Evolutionary conservation across 2,113 vertebrate genomes (phyloP).

Genomic region (Poecile atricapillus): DNA sequence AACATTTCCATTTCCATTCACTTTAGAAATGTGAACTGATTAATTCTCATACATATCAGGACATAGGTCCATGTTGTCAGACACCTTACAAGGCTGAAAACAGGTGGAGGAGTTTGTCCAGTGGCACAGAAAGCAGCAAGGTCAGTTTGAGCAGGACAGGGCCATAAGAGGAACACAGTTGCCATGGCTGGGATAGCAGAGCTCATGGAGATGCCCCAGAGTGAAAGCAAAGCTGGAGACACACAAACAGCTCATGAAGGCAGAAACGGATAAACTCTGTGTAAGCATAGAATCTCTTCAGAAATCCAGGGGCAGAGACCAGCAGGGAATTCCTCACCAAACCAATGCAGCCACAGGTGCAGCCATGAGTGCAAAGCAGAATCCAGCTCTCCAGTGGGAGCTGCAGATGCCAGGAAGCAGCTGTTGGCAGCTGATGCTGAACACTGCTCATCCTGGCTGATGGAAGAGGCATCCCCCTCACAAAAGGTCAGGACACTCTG

Average conservation of each 20-base stretch:
- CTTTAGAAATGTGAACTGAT: background rate
- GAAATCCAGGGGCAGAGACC: constrained; percentile 63
- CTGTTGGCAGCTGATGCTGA: background rate
- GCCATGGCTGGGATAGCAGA: constrained; percentile 64
- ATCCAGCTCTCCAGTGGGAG: background rate
- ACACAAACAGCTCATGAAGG: constrained; percentile 73
- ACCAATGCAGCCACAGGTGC: background rate
- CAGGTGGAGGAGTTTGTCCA: background rate
- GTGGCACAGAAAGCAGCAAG: background rate
- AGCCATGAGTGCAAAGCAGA: background rate
- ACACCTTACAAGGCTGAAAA: background rate
- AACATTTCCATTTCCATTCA: background rate
- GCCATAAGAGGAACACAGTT: constrained; percentile 63
- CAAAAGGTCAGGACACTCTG: background rate
- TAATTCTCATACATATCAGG: background rate
- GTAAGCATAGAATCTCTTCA: constrained; percentile 52
- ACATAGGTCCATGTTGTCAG: background rate
- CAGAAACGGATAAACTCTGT: constrained; percentile 68
- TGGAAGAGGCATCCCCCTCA: background rate
- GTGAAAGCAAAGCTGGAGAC: constrained; percentile 71
- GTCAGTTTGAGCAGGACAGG: background rate
- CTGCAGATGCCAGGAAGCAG: background rate
- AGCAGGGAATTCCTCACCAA: background rate
- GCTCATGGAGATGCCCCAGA: constrained; percentile 70
- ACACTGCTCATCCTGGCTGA: background rate